Evolutionary conservation across 2,888 invertebrate species (phyloP).

Genomic region (Polydrusus pterygomalis): DNA sequence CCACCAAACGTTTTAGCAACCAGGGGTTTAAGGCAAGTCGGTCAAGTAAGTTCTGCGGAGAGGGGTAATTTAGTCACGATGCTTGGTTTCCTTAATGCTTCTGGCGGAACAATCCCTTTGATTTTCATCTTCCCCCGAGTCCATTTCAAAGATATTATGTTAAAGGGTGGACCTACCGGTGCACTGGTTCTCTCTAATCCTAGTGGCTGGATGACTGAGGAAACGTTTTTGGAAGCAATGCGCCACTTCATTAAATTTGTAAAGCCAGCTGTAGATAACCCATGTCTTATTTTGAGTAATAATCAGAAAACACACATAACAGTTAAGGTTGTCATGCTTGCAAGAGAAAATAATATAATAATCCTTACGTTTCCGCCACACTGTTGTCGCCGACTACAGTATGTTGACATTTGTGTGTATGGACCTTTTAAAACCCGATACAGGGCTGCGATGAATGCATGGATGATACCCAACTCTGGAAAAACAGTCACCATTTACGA

Average conservation of each 20-base stretch:
- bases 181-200: constrained; percentile 44
- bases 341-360: constrained; percentile 45
- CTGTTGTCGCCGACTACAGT: constrained; percentile 47
- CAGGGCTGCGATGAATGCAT: constrained; percentile 41
- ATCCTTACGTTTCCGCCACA: constrained; percentile 44
- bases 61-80: constrained; percentile 40
- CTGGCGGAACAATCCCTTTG: constrained; percentile 41
- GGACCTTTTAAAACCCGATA: constrained; percentile 48
- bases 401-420: constrained; percentile 48
- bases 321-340: not conserved
- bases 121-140: constrained; percentile 44
- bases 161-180: constrained; percentile 32
- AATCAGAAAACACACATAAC: constrained; percentile 30
- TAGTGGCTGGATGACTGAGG: constrained; percentile 52
- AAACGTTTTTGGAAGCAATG: constrained; percentile 40
- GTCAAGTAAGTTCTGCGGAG: constrained; percentile 40
- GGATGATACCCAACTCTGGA: constrained; percentile 52
- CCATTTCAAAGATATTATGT: constrained; percentile 49
- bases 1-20: constrained; percentile 52
- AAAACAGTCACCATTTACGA: constrained; percentile 52
- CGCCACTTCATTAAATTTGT: constrained; percentile 36
- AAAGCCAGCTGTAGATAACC: constrained; percentile 35
- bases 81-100: constrained; percentile 39
- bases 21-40: constrained; percentile 47
- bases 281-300: constrained; percentile 42